Percentiles rank a stretch among this genome's conserved stretches.
phyloP scores from a whole-genome alignment of 2,113 vertebrate genomes.

The Taurulus bubalis region DNA sequence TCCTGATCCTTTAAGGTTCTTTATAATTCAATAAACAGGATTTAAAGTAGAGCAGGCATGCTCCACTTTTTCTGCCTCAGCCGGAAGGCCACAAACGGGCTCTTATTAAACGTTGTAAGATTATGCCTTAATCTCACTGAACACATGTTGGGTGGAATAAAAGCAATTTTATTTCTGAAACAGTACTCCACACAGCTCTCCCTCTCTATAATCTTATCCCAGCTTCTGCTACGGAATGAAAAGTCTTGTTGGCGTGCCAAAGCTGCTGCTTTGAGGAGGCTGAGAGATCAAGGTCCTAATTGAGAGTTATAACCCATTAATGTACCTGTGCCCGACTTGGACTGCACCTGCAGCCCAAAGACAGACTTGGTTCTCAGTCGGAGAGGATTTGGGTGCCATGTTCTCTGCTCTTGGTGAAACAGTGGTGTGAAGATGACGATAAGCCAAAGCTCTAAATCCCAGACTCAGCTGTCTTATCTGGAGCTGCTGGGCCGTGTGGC shows the following conservation, averaged over 20 bases:
- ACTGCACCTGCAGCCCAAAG: slow-evolving; percentile 64
- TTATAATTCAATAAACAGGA: slow-evolving; percentile 91
- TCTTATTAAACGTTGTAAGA: slow-evolving; percentile 85
- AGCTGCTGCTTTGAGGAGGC: slow-evolving; percentile 63
- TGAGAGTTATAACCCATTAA: slow-evolving; percentile 64
- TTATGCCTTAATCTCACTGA: slow-evolving; percentile 90
- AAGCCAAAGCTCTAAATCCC: slow-evolving; percentile 86
- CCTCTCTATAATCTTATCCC: slow-evolving; percentile 81
- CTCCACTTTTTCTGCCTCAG: slow-evolving; percentile 80
- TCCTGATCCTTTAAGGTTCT: slow-evolving; percentile 88
- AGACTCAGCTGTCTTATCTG: slow-evolving; percentile 86
- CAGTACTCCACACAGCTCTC: slow-evolving; percentile 81
- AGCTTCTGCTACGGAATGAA: slow-evolving; percentile 75
- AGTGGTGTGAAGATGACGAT: slow-evolving; percentile 86
- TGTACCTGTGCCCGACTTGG: slow-evolving; percentile 53
- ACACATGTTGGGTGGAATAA: slow-evolving; percentile 94
- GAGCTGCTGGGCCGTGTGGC: slow-evolving; percentile 82
- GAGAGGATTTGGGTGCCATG: slow-evolving; percentile 79
- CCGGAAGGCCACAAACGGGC: slow-evolving; percentile 81
- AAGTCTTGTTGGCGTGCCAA: slow-evolving; percentile 66
- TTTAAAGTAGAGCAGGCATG: slow-evolving; percentile 81
- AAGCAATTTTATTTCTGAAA: slow-evolving; percentile 93
- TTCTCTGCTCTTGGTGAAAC: slow-evolving; percentile 79
- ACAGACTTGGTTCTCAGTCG: slow-evolving; percentile 74
- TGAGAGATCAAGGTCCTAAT: slow-evolving; percentile 64